Conservation (phyloP, 1,140 invertebrate species). For the Aculops lycopersici region DNA sequence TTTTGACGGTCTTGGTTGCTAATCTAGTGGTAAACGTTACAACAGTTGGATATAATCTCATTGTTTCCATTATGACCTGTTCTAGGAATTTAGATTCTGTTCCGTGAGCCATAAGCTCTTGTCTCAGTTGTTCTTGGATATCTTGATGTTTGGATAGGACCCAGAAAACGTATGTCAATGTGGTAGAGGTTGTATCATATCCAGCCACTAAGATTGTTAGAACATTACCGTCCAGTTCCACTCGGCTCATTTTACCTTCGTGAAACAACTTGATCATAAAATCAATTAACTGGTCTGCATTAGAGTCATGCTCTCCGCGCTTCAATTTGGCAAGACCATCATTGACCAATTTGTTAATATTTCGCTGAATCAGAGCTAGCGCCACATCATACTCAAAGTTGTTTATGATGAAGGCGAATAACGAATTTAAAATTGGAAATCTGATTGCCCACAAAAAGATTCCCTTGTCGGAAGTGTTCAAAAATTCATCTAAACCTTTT, state of each 20-base stretch:
- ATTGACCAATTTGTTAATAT: no score
- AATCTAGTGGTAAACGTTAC: conserved; percentile 8
- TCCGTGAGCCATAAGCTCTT: conserved; percentile 13
- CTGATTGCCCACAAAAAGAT: not conserved
- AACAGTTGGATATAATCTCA: conserved; percentile 13
- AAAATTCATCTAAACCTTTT: not conserved
- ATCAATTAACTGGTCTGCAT: no score
- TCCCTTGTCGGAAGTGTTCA: not conserved
- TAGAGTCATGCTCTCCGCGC: no score
- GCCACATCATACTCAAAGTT: no score
- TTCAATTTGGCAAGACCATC: no score
- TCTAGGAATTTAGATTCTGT: not conserved
- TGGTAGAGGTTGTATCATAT: conserved; percentile 18
- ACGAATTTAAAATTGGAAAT: no score
- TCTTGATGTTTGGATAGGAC: conserved; percentile 16
- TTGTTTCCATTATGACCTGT: conserved; percentile 5
- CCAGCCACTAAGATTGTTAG: conserved; percentile 18
- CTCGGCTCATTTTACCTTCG: not conserved
- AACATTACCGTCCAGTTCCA: conserved; percentile 10
- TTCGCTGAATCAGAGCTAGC: no score
- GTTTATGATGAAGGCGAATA: no score
- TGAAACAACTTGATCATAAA: no score
- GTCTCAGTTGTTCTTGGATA: conserved; percentile 15
- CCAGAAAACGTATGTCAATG: conserved; percentile 15
- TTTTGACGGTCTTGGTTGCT: conserved; percentile 9